Percentiles rank a stretch among this genome's conserved stretches.
These are phyloP conservation scores for Pteruthius melanotis DNA, from an alignment of 2,113 vertebrate genomes.

Conservation along the genomic window DNA sequence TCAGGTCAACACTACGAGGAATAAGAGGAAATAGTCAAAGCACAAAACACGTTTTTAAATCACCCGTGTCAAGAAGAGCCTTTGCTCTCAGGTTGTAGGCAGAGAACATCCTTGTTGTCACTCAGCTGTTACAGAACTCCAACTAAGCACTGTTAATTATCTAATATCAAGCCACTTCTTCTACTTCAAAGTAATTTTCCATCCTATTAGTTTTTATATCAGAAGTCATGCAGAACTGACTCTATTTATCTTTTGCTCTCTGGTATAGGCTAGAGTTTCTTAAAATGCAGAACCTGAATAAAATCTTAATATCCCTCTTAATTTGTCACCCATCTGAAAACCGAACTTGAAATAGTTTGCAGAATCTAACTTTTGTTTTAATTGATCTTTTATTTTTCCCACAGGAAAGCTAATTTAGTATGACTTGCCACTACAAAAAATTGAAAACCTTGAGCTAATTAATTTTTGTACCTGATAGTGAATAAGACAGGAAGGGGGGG, in stretches of 20 bases:
- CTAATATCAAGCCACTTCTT: slow-evolving; percentile 30
- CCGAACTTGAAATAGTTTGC: not conserved
- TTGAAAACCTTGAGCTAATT: slow-evolving; percentile 44
- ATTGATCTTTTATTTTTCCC: slow-evolving; percentile 31
- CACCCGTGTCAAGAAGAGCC: not conserved
- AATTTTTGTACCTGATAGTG: slow-evolving; percentile 40
- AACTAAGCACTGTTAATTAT: slow-evolving; percentile 46
- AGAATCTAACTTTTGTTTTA: slow-evolving; percentile 38
- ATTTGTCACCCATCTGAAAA: slow-evolving; percentile 49
- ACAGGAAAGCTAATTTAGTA: slow-evolving; percentile 44
- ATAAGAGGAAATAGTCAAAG: not conserved
- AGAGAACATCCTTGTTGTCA: not conserved
- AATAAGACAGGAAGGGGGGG: too few relatives aligned
- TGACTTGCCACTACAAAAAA: slow-evolving; percentile 22
- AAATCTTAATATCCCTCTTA: slow-evolving; percentile 45
- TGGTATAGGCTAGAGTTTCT: not conserved
- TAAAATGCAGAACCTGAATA: slow-evolving; percentile 38
- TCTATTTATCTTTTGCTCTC: slow-evolving; percentile 41
- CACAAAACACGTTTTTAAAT: not conserved
- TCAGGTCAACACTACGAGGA: not conserved
- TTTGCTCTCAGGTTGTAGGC: slow-evolving; percentile 6
- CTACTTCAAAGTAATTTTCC: slow-evolving; percentile 65
- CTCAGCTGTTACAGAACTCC: slow-evolving; percentile 48
- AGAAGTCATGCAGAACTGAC: slow-evolving; percentile 49
- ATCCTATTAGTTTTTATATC: slow-evolving; percentile 65